A percentile compares a stretch with the other conserved stretches of the same genome.
Evolutionary conservation across 92 coral and sea anemone species (phyloP).

Genomic region (Porites cylindrica): DNA sequence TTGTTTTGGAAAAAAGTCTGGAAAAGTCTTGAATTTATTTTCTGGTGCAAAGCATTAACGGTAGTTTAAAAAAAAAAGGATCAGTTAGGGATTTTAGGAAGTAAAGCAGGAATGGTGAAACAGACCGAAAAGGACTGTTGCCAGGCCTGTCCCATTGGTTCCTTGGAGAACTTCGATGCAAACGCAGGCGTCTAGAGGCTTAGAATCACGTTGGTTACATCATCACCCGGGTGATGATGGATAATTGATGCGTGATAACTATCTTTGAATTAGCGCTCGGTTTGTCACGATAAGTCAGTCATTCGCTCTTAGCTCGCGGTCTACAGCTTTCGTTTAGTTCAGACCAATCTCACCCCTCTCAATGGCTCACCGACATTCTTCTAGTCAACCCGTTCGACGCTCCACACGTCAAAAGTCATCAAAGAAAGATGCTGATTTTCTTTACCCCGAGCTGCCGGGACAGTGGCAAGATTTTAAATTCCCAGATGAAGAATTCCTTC

Average conservation of each 20-base stretch:
- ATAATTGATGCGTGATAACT: slow-evolving; percentile 13
- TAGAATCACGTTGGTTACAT: neutral
- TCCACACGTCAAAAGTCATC: slow-evolving; percentile 18
- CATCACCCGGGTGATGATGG: slow-evolving; percentile 12
- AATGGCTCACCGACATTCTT: slow-evolving; percentile 11
- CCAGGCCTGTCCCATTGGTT: too few relatives aligned
- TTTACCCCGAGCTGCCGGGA: slow-evolving; percentile 2
- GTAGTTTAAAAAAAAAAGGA: too few relatives aligned
- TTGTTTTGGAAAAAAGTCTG: too few relatives aligned
- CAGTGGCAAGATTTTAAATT: slow-evolving; percentile 20
- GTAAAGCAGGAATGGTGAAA: too few relatives aligned
- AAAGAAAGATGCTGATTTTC: slow-evolving; percentile 13
- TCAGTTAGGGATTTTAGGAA: too few relatives aligned
- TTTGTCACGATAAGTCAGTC: too few relatives aligned
- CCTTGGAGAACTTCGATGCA: too few relatives aligned
- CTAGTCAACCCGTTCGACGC: slow-evolving; percentile 6
- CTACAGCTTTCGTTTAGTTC: neutral
- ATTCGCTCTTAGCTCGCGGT: slow-evolving; percentile 8
- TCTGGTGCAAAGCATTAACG: too few relatives aligned
- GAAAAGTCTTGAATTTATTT: too few relatives aligned
- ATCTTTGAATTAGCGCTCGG: neutral
- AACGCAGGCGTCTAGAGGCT: too few relatives aligned
- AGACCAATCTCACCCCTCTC: neutral
- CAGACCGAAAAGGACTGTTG: too few relatives aligned
- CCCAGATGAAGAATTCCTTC: slow-evolving; percentile 18